Evolutionary conservation across 2,113 vertebrate genomes (phyloP), one percentile per base, ranked within the genome.

Genomic region (Myrmophylax atrothorax): DNA sequence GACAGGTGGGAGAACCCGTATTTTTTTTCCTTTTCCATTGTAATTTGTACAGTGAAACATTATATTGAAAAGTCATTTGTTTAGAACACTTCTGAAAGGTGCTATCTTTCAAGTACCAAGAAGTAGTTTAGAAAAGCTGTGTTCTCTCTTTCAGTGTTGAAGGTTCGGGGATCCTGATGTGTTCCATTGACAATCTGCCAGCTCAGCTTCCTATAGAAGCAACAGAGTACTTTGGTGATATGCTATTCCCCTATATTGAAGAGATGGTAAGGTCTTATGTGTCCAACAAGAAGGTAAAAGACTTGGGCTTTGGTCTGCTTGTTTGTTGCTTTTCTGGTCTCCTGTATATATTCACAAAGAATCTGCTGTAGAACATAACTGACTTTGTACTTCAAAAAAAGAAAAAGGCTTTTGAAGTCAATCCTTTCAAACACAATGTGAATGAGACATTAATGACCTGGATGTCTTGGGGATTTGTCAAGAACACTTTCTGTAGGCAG

Each of bases 201-300:
- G 99, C 99, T 62, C 99, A 99, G 97, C 99, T 99, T 59, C 99
- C 99, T 19, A 98, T 99, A 56, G 99, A 99, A 97, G 98, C 99
- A 76, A 99, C 99, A 1, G 99, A 99, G 88, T 99, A 98, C 90
- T 99, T 99, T 90, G 99, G 99, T n/a, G 99, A 99, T 94, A 97
- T 99, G 86, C 98, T 99, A 85, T 99, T 99, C 89, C 99, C 99
- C 5, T 99, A 99, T 89, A 98, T 99, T 79, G 99, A 99, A 98
- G 99, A 99, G 98, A 99, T 99, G 99, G 99, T 99, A 98, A 98
- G 99, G 70, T 24, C 11, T 70, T 47, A 20, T 25, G 33, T 67
- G 31, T 53, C 35, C 3, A 7, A 50, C 12, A 33, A 12, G 33
- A 77, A 52, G 60, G 72, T 70, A 91, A 72, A 93, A 89, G 8